Base-by-base conservation (phyloP, 2,888 invertebrate species). In the Dorcus hopei region DNA sequence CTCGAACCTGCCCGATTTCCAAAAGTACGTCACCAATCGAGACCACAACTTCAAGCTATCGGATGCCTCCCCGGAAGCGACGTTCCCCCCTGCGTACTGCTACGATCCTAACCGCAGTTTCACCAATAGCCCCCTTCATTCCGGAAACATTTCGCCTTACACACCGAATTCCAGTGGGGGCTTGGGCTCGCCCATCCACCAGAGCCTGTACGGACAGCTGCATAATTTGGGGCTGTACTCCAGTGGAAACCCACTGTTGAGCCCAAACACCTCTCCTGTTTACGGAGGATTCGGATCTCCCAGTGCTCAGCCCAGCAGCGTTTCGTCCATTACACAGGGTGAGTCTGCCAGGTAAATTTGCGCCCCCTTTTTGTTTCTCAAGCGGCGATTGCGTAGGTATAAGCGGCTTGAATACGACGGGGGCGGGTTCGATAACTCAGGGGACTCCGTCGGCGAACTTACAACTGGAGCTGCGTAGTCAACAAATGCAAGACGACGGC, bases 341-440 rank as follows among this genome's bases (percentile, higher is more conserved):
- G 70, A 49, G 26, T 33, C 3, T 7, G 3, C 26, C 26, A 14
- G 39, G 14, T 16, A 50, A 50, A 51, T 11, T 11, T 38, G 26
- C 6, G 6, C 26, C 26, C 26, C 26, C 26, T 6, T 5, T 33
- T 33, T 39, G 6, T 51, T 41, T 38, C 14, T 50, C 38, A n/a
- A n/a, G 47, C 16, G n/a, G 6, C 49, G 40, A 23, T 59, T 49
- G 52, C 39, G 82, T 76, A 81, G 90, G 91, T 8, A 83, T 91
- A 4, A 90, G 90, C 70, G 89, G 87, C 42, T 77, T 90, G 11
- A 89, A 89, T 70, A 91, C 91, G 0, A 85, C 85, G 69, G 59
- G 82, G 0, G 26, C 6, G 3, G 87, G 90, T 0, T 90, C 90
- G 3, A 91, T 91, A 54, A 85, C 87, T 0, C 84, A 87, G 63